Conservation (phyloP, 2,888 invertebrate genomes). For the Heliconius erato region DNA sequence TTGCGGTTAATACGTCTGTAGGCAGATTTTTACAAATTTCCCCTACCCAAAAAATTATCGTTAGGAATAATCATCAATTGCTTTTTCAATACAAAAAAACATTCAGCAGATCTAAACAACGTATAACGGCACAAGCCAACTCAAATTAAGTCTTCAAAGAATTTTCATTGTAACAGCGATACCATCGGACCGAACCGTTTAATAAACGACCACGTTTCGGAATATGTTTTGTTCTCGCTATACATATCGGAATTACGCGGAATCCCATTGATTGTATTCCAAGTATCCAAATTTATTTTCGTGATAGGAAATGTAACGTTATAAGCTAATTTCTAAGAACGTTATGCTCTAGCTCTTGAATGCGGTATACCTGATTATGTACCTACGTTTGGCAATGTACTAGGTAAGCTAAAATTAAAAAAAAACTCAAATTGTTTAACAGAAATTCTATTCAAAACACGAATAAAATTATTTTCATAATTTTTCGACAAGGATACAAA, state of each 20-base stretch:
- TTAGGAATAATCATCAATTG: no score
- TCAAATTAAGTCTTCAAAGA: conserved; percentile 3
- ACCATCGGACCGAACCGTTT: background rate
- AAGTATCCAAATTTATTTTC: conserved; percentile 26
- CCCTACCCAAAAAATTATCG: no score
- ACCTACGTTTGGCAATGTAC: background rate
- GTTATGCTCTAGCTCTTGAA: background rate
- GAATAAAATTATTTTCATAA: no score
- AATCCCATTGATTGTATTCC: conserved; percentile 26
- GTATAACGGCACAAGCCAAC: background rate
- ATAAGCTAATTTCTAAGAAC: conserved; percentile 4
- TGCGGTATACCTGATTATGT: background rate
- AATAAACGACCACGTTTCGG: conserved; percentile 22
- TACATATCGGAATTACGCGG: conserved; percentile 17
- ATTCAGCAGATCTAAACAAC: background rate
- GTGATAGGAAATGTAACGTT: conserved; percentile 23
- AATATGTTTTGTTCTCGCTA: conserved; percentile 21
- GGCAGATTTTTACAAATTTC: no score
- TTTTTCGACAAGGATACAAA: no score
- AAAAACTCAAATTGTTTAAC: no score
- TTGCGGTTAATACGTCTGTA: no score
- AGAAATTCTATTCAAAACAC: no score
- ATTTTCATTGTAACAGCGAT: background rate
- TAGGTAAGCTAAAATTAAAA: no score
- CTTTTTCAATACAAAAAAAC: background rate